phyloP scores from a whole-genome alignment of 2,113 vertebrate genomes.

The Riparia riparia region DNA sequence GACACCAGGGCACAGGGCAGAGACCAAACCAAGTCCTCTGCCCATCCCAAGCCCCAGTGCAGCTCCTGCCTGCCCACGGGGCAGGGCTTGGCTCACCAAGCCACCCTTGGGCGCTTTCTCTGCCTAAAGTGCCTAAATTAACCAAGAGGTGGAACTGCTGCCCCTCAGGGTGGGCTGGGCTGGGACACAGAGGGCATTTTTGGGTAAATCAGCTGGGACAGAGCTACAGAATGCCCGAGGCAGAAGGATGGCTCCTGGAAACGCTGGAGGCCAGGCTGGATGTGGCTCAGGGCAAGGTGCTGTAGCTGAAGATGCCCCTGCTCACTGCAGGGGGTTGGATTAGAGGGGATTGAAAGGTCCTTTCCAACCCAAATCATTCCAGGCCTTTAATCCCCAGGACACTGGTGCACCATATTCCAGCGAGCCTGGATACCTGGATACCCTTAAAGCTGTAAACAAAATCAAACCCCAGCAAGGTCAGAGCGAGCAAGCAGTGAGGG shows the following conservation, averaged over 20 bases:
- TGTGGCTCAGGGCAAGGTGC: neutral
- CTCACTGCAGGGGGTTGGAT: neutral
- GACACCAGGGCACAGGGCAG: neutral
- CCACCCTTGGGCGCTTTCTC: neutral
- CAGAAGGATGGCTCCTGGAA: neutral
- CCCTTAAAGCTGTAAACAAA: neutral
- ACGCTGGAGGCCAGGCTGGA: neutral
- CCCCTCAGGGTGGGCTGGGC: neutral
- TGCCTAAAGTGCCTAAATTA: neutral
- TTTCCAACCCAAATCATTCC: neutral
- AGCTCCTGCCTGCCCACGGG: fast-evolving
- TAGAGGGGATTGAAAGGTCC: neutral
- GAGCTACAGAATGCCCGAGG: neutral
- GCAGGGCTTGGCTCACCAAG: neutral
- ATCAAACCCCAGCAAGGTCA: constrained; percentile 11
- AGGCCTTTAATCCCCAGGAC: neutral
- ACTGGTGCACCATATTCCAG: neutral
- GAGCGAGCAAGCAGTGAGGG: neutral
- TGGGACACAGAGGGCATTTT: neutral
- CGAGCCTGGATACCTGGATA: neutral
- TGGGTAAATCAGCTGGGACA: neutral
- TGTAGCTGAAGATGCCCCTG: neutral
- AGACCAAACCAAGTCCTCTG: neutral
- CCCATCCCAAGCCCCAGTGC: neutral
- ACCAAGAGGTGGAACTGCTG: neutral